Evolutionary conservation across 2,113 vertebrate genomes (phyloP).

Genomic region (Chaetura pelagica): DNA sequence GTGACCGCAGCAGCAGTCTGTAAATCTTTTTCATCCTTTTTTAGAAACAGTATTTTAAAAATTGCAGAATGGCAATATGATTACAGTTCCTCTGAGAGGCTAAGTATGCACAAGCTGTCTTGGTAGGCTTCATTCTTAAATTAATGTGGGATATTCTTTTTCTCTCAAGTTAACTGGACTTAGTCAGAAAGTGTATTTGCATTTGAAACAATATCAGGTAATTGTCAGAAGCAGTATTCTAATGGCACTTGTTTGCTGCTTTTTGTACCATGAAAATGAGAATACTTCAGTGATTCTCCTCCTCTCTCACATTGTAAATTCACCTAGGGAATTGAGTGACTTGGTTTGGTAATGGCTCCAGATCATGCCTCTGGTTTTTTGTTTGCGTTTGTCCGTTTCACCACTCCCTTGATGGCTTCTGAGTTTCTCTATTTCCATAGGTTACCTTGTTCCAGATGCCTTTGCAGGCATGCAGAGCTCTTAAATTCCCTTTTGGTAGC

Average conservation of each 20-base stretch:
- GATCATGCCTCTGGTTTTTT: background rate
- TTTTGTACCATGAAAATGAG: background rate
- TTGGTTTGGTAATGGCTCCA: conserved; percentile 21
- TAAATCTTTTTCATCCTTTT: conserved; percentile 46
- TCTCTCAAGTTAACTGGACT: background rate
- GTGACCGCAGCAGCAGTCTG: conserved; percentile 14
- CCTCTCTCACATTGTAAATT: background rate
- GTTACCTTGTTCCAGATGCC: conserved; percentile 1
- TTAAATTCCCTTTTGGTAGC: background rate
- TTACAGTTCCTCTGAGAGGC: background rate
- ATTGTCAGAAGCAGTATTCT: background rate
- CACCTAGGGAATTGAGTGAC: conserved; percentile 31
- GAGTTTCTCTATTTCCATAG: background rate
- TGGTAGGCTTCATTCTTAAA: conserved; percentile 5
- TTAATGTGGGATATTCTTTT: background rate
- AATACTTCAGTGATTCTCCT: background rate
- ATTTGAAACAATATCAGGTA: background rate
- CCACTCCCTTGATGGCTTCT: background rate
- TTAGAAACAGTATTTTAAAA: conserved; percentile 31
- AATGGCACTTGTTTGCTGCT: background rate
- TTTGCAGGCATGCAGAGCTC: background rate
- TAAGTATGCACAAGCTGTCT: background rate
- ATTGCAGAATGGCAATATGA: background rate
- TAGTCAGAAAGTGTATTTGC: background rate
- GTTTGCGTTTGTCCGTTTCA: conserved; percentile 16